phyloP scores from a whole-genome alignment of 2,888 invertebrate species.

The Callyntrura guangdongensis region DNA sequence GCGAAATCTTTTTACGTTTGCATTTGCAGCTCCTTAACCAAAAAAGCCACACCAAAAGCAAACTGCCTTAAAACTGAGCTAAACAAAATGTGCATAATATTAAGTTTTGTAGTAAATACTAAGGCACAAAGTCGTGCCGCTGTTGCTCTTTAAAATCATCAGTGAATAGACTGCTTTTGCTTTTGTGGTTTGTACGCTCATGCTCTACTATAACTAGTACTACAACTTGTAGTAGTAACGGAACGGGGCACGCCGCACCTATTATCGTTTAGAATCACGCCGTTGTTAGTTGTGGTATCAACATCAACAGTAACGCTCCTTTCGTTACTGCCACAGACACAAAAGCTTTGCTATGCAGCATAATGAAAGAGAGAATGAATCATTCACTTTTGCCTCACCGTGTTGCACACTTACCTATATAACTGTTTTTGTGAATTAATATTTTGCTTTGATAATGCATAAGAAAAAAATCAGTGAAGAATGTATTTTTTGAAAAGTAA shows the following conservation, averaged over 20 bases:
- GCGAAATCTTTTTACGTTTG: conserved; percentile 49
- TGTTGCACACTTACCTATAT: neutral
- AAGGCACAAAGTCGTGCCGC: neutral
- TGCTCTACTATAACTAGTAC: neutral
- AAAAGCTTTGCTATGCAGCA: neutral
- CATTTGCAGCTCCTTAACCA: conserved; percentile 5
- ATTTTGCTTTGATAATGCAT: neutral
- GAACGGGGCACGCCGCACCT: too few species aligned
- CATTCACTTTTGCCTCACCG: conserved; percentile 37
- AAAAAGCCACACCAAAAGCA: conserved; percentile 24
- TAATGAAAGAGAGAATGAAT: conserved; percentile 63
- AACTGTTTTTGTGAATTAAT: neutral
- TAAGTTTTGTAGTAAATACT: neutral
- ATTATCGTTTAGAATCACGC: too few species aligned
- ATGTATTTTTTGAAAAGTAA: conserved; percentile 25
- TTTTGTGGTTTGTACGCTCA: conserved; percentile 55
- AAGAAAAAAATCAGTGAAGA: neutral
- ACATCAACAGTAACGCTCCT: conserved; percentile 2
- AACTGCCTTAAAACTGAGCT: neutral
- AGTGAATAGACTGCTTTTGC: conserved; percentile 66
- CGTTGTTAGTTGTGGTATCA: neutral
- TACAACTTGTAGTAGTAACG: conserved; percentile 24
- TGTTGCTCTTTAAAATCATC: conserved; percentile 44
- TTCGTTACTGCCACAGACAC: neutral
- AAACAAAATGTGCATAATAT: neutral